These are phyloP conservation scores for Euphonia xanthogaster DNA, from an alignment of 2,797 vertebrate genomes.

Conservation along the genomic window DNA sequence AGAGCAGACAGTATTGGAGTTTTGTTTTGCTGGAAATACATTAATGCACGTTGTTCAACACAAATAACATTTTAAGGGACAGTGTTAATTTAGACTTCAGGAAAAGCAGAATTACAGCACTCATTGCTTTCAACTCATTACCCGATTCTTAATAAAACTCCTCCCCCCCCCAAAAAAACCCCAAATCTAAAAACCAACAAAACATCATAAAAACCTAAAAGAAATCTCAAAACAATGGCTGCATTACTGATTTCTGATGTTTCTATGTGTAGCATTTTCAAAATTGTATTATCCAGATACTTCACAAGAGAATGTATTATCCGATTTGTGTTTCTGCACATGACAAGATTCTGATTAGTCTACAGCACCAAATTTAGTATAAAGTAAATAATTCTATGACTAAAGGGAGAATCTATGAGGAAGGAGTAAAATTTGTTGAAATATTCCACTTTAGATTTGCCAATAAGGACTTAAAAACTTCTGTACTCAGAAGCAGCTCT, in stretches of 20 bases:
- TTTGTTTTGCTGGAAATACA: background rate
- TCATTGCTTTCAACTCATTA: background rate
- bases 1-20: background rate
- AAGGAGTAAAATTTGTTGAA: background rate
- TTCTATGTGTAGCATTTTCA: background rate
- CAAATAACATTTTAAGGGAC: background rate
- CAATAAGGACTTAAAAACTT: background rate
- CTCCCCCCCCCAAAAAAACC: too few species aligned
- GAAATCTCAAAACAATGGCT: background rate
- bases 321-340: slow-evolving; percentile 58
- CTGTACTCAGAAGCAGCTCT: background rate
- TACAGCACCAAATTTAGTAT: background rate
- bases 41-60: background rate
- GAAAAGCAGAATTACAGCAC: background rate
- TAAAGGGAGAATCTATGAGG: background rate
- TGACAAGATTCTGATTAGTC: slow-evolving; percentile 41
- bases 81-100: background rate
- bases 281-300: background rate
- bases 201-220: background rate
- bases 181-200: background rate
- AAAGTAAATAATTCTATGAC: background rate
- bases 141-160: background rate
- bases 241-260: background rate
- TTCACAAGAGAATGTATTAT: background rate
- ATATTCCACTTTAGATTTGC: background rate